A percentile compares a stretch with the other conserved stretches of the same genome.
Conservation (phyloP, 2,113 vertebrate genomes). For the Corydoras maculifer region DNA sequence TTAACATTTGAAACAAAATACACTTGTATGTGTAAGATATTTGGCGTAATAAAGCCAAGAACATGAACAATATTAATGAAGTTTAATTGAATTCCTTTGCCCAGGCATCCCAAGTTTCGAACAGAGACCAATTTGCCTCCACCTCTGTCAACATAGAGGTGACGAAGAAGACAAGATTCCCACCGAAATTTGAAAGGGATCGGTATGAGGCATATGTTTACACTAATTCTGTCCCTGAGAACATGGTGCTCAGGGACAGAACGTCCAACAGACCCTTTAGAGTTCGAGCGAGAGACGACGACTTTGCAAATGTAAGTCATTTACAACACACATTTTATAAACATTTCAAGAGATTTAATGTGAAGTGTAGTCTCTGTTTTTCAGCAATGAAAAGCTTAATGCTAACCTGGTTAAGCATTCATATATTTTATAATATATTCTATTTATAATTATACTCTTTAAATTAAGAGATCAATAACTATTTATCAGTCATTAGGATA, state of each 20-base stretch:
- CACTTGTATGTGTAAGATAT: too few species aligned
- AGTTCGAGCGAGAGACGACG: constrained; percentile 62
- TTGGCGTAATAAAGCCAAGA: too few species aligned
- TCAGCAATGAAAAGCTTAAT: too few species aligned
- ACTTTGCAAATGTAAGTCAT: constrained; percentile 57
- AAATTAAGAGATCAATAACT: too few species aligned
- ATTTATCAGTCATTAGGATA: too few species aligned
- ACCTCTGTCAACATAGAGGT: constrained; percentile 70
- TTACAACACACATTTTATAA: not conserved
- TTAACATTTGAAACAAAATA: not conserved
- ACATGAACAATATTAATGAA: too few species aligned
- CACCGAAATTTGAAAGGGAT: constrained; percentile 65
- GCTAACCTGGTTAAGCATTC: too few species aligned
- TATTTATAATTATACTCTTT: too few species aligned
- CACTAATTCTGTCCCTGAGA: constrained; percentile 58
- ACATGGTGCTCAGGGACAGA: constrained; percentile 68
- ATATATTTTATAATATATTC: too few species aligned
- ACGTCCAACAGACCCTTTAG: constrained; percentile 62
- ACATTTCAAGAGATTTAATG: not conserved
- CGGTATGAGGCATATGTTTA: constrained; percentile 60
- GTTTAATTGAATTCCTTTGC: not conserved
- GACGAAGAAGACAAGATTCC: constrained; percentile 65
- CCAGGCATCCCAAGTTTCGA: constrained; percentile 74
- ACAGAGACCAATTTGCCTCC: constrained; percentile 69
- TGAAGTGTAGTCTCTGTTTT: not conserved